Evolutionary conservation across 2,797 vertebrate genomes (phyloP).

Genomic region (Gymnothorax javanicus): DNA sequence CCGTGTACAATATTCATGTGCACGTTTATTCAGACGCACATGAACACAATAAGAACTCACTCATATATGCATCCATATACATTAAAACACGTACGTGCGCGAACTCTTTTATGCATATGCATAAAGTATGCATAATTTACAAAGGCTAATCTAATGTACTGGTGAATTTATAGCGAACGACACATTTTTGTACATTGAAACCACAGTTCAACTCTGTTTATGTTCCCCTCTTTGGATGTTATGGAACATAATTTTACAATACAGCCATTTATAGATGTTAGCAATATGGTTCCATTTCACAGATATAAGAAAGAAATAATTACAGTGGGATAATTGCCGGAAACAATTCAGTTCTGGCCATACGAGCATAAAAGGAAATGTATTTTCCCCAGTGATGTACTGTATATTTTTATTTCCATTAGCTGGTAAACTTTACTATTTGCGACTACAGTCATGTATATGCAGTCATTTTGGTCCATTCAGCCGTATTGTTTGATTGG

Average conservation of each 20-base stretch:
- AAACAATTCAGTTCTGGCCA: background rate
- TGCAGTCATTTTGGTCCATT: background rate
- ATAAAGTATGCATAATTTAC: constrained; percentile 47
- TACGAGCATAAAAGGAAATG: background rate
- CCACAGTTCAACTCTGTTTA: background rate
- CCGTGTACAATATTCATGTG: too few species aligned
- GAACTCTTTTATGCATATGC: constrained; percentile 43
- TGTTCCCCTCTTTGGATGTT: constrained; percentile 28
- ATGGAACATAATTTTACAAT: constrained; percentile 9
- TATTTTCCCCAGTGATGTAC: too few species aligned
- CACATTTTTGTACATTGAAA: too few species aligned
- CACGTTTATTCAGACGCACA: too few species aligned
- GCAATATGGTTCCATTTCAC: background rate
- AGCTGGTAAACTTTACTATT: background rate
- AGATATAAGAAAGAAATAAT: background rate
- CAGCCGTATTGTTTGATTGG: background rate
- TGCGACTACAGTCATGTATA: background rate
- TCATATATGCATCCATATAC: background rate
- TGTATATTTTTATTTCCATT: background rate
- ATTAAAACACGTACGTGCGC: constrained; percentile 12
- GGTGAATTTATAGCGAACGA: constrained; percentile 1
- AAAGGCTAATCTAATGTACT: constrained; percentile 23
- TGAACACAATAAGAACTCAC: too few species aligned
- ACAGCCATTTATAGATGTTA: background rate
- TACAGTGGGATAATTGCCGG: background rate